Percentiles rank a stretch among this genome's conserved stretches.
Evolutionary conservation across 2,797 vertebrate genomes (phyloP).

Genomic region (Sebastes elongatus): DNA sequence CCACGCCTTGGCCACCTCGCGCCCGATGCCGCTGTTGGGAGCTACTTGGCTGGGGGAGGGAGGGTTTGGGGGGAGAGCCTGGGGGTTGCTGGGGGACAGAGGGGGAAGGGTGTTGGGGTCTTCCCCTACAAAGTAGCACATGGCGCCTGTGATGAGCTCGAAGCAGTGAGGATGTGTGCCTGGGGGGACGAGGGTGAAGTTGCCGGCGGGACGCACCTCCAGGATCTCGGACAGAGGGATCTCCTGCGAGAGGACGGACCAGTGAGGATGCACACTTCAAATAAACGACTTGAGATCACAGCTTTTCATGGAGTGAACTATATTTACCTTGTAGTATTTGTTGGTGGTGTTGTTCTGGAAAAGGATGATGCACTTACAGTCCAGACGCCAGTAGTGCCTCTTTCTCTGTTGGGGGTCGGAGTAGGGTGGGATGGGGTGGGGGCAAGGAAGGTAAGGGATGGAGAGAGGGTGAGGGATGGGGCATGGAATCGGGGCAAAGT

Average conservation of each 20-base stretch:
- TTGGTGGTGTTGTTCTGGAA: slow-evolving; percentile 94
- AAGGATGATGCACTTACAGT: slow-evolving; percentile 93
- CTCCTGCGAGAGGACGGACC: slow-evolving; percentile 76
- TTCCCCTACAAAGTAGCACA: slow-evolving; percentile 92
- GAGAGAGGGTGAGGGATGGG: slow-evolving; percentile 15
- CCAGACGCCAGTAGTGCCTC: slow-evolving; percentile 92
- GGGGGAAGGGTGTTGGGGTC: slow-evolving; percentile 74
- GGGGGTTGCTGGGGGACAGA: slow-evolving; percentile 45
- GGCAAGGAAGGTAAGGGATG: slow-evolving; percentile 4
- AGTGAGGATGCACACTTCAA: neutral
- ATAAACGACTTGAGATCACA: neutral
- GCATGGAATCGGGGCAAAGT: slow-evolving; percentile 1
- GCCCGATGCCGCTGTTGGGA: slow-evolving; percentile 84
- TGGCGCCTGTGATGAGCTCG: slow-evolving; percentile 88
- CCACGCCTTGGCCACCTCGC: slow-evolving; percentile 88
- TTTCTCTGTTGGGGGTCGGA: slow-evolving; percentile 85
- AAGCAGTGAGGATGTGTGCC: slow-evolving; percentile 92
- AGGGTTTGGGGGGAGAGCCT: slow-evolving; percentile 55
- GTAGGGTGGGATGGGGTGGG: slow-evolving; percentile 16
- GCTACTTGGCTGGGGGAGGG: slow-evolving; percentile 78
- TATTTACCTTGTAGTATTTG: slow-evolving; percentile 90
- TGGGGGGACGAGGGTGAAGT: slow-evolving; percentile 83
- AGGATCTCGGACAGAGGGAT: slow-evolving; percentile 92
- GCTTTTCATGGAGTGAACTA: neutral
- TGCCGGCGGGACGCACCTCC: slow-evolving; percentile 82